These are phyloP conservation scores for Ictalurus furcatus DNA, from an alignment of 2,113 vertebrate species.

Conservation along the genomic window DNA sequence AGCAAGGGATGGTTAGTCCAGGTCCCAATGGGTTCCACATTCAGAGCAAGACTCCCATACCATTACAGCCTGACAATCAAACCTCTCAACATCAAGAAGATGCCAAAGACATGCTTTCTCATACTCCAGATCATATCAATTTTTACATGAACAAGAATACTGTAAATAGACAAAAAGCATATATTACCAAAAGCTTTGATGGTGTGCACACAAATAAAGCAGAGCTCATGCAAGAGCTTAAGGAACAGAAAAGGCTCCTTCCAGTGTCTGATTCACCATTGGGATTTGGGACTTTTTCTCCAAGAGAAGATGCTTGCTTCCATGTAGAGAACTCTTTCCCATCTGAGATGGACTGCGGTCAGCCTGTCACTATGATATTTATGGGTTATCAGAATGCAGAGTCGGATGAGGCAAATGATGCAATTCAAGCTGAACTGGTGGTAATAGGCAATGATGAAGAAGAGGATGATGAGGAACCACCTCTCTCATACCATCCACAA, in stretches of 20 bases:
- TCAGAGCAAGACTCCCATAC: conserved; percentile 57
- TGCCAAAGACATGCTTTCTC: neutral
- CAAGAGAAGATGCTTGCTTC: conserved; percentile 67
- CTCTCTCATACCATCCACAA: conserved; percentile 75
- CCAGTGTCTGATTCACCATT: conserved; percentile 46
- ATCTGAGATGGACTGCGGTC: conserved; percentile 65
- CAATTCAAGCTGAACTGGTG: conserved; percentile 87
- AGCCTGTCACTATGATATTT: conserved; percentile 92
- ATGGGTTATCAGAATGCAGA: conserved; percentile 91
- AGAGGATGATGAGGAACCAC: conserved; percentile 59
- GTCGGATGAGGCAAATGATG: conserved; percentile 74
- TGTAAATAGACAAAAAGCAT: conserved; percentile 16
- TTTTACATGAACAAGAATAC: neutral
- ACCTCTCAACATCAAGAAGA: conserved; percentile 11
- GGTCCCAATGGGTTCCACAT: conserved; percentile 59
- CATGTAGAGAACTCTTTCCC: conserved; percentile 72
- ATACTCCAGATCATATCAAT: conserved; percentile 31
- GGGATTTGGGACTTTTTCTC: conserved; percentile 53
- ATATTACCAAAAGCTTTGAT: neutral
- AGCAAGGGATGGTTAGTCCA: conserved; percentile 64
- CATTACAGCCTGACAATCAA: conserved; percentile 27
- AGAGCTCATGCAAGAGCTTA: conserved; percentile 51
- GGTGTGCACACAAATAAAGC: neutral
- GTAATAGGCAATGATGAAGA: conserved; percentile 79
- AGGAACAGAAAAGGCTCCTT: conserved; percentile 53